phyloP scores from a whole-genome alignment of 2,113 vertebrate genomes.

The Plecotus auritus region DNA sequence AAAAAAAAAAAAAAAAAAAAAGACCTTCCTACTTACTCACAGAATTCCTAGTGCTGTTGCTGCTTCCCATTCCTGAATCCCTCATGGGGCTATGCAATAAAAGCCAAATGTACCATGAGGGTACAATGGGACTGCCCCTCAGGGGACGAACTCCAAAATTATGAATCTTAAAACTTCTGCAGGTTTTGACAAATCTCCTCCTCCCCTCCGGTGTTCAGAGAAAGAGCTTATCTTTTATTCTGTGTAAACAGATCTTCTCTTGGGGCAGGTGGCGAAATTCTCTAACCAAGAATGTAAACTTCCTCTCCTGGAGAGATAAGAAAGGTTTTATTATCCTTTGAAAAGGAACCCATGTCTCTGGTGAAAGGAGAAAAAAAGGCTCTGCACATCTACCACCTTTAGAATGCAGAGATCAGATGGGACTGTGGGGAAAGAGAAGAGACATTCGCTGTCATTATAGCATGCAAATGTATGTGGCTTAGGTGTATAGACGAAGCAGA shows the following conservation, averaged over 20 bases:
- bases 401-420: neutral
- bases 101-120: rapidly evolving
- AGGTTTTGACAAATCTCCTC: neutral
- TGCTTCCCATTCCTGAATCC: rapidly evolving
- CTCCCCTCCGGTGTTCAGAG: neutral
- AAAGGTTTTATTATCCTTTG: neutral
- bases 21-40: neutral
- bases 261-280: neutral
- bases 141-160: neutral
- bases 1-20: neutral
- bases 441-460: neutral
- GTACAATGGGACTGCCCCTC: rapidly evolving
- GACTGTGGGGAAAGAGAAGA: neutral
- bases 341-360: neutral
- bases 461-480: neutral
- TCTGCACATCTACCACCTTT: neutral
- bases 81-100: neutral
- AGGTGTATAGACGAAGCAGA: neutral
- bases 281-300: neutral
- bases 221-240: neutral
- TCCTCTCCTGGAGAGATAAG: neutral
- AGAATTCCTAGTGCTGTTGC: neutral
- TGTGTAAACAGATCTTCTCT: neutral
- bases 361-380: neutral
- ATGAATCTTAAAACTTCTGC: neutral